phyloP scores from a whole-genome alignment of 2,888 invertebrate species.

The Drosophila testacea region DNA sequence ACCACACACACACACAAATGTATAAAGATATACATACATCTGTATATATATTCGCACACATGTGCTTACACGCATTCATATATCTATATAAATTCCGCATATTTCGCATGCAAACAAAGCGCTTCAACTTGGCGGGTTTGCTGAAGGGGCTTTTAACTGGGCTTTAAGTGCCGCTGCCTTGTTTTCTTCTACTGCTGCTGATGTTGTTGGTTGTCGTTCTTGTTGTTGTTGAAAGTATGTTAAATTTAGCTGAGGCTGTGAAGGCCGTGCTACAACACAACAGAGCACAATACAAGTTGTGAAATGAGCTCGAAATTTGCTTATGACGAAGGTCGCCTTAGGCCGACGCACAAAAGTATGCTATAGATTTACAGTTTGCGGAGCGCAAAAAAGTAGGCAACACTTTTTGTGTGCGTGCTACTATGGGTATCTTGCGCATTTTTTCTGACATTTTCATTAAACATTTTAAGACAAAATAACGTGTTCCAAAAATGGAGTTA shows the following conservation, averaged over 20 bases:
- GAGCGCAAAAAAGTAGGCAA: slow-evolving; percentile 21
- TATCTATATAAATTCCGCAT: slow-evolving; percentile 50
- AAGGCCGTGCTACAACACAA: slow-evolving; percentile 47
- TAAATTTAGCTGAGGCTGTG: slow-evolving; percentile 68
- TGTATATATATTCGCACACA: slow-evolving; percentile 4
- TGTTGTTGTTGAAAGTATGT: slow-evolving; percentile 52
- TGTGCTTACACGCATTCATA: slow-evolving; percentile 8
- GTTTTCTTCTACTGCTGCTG: slow-evolving; percentile 13
- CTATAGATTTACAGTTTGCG: slow-evolving; percentile 27
- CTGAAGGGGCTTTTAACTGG: slow-evolving; percentile 30
- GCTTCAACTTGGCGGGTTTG: slow-evolving; percentile 48
- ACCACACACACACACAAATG: slow-evolving; percentile 8
- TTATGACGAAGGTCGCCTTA: slow-evolving; percentile 67
- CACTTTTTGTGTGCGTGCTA: slow-evolving; percentile 15
- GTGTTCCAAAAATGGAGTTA: too few species aligned
- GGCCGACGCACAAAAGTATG: slow-evolving; percentile 28
- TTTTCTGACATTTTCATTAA: too few species aligned
- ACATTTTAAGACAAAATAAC: too few species aligned
- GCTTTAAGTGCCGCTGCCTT: slow-evolving; percentile 57
- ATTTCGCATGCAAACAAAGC: slow-evolving; percentile 60
- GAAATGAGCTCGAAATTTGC: slow-evolving; percentile 79
- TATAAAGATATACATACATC: too few species aligned
- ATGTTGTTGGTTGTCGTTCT: slow-evolving; percentile 6
- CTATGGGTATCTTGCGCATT: not conserved
- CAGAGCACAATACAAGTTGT: slow-evolving; percentile 30